Evolutionary conservation across 2,888 invertebrate species (phyloP).

Genomic region (Chrysolina oricalcia): DNA sequence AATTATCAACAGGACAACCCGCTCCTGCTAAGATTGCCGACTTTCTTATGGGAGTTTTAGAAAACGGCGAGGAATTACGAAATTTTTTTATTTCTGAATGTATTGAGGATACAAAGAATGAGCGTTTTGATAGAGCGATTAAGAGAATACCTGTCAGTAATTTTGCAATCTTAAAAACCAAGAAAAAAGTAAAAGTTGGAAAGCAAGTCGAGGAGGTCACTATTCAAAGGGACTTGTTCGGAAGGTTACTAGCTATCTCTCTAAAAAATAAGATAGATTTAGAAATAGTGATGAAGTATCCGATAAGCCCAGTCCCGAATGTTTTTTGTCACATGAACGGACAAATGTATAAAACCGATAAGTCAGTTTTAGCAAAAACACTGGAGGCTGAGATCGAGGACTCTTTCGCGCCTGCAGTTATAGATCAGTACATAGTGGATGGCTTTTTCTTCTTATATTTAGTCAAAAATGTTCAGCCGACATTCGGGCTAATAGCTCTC

Average conservation of each 20-base stretch:
- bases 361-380: slow-evolving; percentile 10
- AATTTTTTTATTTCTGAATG: slow-evolving; percentile 21
- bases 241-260: slow-evolving; percentile 6
- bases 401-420: slow-evolving; percentile 2
- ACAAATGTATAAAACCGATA: slow-evolving; percentile 3
- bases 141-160: slow-evolving; percentile 9
- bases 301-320: slow-evolving; percentile 4
- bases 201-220: slow-evolving; percentile 25
- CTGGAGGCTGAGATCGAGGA: slow-evolving; percentile 3
- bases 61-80: slow-evolving; percentile 30
- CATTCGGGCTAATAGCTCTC: background rate
- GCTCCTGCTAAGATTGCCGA: slow-evolving; percentile 30
- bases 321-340: slow-evolving; percentile 14
- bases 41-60: slow-evolving; percentile 34
- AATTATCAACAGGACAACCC: slow-evolving; percentile 29
- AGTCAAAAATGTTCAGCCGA: slow-evolving; percentile 5
- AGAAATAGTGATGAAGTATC: slow-evolving; percentile 1
- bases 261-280: slow-evolving; percentile 1
- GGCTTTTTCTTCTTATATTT: slow-evolving; percentile 9
- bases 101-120: slow-evolving; percentile 8
- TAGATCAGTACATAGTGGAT: slow-evolving; percentile 10
- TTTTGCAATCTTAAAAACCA: slow-evolving; percentile 17
- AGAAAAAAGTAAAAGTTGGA: slow-evolving; percentile 8
- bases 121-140: slow-evolving; percentile 22
- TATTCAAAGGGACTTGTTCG: slow-evolving; percentile 26